phyloP scores from a whole-genome alignment of 1,140 invertebrate genomes.

The Marisa cornuarietis region DNA sequence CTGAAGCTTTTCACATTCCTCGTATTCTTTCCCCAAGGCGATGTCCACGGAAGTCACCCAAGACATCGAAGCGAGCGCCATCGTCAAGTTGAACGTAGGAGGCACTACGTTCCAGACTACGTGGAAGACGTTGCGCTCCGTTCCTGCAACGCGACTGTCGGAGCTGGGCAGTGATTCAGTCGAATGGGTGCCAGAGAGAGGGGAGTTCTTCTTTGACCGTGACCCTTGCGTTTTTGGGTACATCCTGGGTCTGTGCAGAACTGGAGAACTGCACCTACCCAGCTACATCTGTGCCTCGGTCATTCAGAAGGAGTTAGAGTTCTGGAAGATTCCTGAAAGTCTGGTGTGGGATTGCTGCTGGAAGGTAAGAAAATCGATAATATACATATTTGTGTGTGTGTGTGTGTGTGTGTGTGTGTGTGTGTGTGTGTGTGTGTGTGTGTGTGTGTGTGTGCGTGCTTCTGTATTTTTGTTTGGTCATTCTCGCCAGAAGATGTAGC shows the following conservation, averaged over 20 bases:
- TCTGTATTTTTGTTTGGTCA: no score
- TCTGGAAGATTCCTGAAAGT: not conserved
- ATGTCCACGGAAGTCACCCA: no score
- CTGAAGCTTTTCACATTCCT: no score
- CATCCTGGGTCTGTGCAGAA: not conserved
- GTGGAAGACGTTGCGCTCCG: not conserved
- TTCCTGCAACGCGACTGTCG: not conserved
- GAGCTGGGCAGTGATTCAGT: not conserved
- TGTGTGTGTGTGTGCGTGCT: no score
- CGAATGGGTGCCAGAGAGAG: not conserved
- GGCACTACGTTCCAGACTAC: slow-evolving; percentile 1
- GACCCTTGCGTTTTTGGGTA: not conserved
- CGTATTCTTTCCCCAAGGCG: no score
- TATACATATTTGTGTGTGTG: no score
- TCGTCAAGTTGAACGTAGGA: not conserved
- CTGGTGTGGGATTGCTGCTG: slow-evolving; percentile 8
- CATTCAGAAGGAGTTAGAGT: slow-evolving; percentile 4
- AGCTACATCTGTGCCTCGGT: not conserved
- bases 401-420: no score
- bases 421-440: no score
- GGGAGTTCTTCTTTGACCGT: not conserved
- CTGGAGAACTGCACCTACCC: slow-evolving; percentile 4
- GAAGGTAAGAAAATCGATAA: not conserved
- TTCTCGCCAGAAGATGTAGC: no score
- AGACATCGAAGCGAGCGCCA: no score